Evolutionary conservation across 2,797 vertebrate species (phyloP).

Genomic region (Hephaestus fuliginosus): DNA sequence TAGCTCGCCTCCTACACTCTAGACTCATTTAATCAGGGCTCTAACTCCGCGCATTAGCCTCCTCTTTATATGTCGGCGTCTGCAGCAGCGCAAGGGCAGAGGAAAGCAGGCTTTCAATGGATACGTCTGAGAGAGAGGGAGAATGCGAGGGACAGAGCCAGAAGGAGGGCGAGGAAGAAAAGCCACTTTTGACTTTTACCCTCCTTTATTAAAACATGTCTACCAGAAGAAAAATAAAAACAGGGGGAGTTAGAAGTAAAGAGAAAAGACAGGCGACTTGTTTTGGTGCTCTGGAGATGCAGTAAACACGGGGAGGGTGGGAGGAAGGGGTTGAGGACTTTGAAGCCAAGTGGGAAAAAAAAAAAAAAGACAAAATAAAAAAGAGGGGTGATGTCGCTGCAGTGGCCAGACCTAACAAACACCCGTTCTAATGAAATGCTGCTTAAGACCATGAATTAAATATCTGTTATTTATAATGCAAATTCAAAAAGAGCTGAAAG

Average conservation of each 20-base stretch:
- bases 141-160: constrained; percentile 6
- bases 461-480: background rate
- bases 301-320: background rate
- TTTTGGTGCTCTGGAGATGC: constrained; percentile 14
- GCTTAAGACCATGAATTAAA: background rate
- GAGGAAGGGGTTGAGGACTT: background rate
- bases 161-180: background rate
- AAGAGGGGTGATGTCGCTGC: background rate
- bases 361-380: constrained; percentile 6
- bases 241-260: background rate
- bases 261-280: background rate
- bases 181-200: constrained; percentile 22
- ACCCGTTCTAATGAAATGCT: background rate
- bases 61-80: constrained; percentile 40
- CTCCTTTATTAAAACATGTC: constrained; percentile 25
- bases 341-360: background rate
- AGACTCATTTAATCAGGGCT: constrained; percentile 64
- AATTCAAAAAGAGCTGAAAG: background rate
- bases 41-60: constrained; percentile 54
- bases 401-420: too few species aligned
- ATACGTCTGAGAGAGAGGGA: background rate
- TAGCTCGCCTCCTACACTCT: constrained; percentile 69
- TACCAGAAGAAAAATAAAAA: background rate
- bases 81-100: constrained; percentile 15
- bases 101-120: constrained; percentile 24